Base-by-base conservation (phyloP, 2,113 vertebrate genomes). In the Sula dactylatra region DNA sequence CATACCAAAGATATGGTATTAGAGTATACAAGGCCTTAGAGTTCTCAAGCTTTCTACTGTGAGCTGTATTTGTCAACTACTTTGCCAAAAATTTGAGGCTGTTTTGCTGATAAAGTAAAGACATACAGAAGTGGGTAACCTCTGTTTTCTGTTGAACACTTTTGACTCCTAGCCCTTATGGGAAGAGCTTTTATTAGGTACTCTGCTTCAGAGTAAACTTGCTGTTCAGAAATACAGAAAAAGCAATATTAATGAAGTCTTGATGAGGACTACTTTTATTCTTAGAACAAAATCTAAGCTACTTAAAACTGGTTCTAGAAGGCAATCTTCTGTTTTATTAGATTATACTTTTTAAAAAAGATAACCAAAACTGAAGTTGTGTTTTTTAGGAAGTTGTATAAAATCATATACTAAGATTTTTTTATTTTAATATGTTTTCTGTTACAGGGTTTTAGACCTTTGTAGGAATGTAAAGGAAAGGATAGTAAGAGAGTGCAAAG, bases 401-500 rank as follows among this genome's bases (percentile, higher is more conserved):
- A 92, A 91, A 89, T 54, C 8, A 26, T 22, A 18, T 44, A 31
- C 4, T 38, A 40, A 93, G 59, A 29, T 44, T 77, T 72, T 72
- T 59, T 26, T 91, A 22, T 79, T 89, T 58, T 66, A 69, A 36
- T 74, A 16, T 76, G 29, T 90, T 74, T 90, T 97, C 73, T 96
- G 47, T 97, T 98, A 29, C 95, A 99, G 99, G 96, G 99, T 99
- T 97, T 96, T 99, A 97, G 99, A 99, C 98, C 98, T 99, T 86
- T 99, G 99, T 97, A 98, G 99, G 95, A 99, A 99, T 81, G 99
- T 99, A 29, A 99, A 99, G 94, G 99, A 99, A 86, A 98, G 99
- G 95, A 99, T 99, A 95, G 93, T 98, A 94, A 98, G 97, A 94
- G 99, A 99, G 97, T 99, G 99, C 97, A 99, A 99, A 98, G 99